Evolutionary conservation across 2,113 vertebrate genomes (phyloP), one percentile per base, ranked within the genome.

Genomic region (Xiphophorus couchianus): DNA sequence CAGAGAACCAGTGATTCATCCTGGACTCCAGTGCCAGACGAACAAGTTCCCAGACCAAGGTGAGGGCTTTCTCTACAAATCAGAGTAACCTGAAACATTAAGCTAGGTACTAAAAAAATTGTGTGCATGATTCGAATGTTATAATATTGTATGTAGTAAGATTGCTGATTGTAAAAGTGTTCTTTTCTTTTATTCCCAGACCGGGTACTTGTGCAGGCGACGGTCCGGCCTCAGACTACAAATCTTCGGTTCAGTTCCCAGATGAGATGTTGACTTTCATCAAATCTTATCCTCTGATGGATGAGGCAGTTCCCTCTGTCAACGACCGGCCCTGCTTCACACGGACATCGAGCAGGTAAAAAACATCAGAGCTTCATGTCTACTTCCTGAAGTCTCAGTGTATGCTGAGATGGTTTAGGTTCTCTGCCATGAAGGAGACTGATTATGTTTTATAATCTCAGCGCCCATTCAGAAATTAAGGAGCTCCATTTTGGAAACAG

Each of bases 231-330:
- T 79, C 93, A 0, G 69, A 86, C 0, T 88, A 93, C 77, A 89
- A 84, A 33, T 93, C 95, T 2, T 98, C 97, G 0, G 94, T 93
- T 13, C 94, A 96, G 31, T 96, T 99, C 63, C 97, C 97, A 0
- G 97, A 98, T 0, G 96, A 96, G 69, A 97, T 87, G 1, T 73
- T 99, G 88, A 77, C 91, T 13, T 98, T 99, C 39, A 97, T 97
- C 90, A 98, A 98, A 88, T 96, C 96, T 2, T 95, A 94, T 85
- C 96, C 97, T 0, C 94, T 99, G 84, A 94, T 99, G 93, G 96
- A 98, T 13, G 95, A 96, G 0, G 89, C 95, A 0, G 95, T 98
- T 51, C 90, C 94, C 0, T 93, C 97, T 0, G 91, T 95, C 35
- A 94, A 93, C 0, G 91, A 95, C 51, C 86, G 86, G 12, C 97